phyloP scores from a whole-genome alignment of 2,113 vertebrate species.

The Morone saxatilis region DNA sequence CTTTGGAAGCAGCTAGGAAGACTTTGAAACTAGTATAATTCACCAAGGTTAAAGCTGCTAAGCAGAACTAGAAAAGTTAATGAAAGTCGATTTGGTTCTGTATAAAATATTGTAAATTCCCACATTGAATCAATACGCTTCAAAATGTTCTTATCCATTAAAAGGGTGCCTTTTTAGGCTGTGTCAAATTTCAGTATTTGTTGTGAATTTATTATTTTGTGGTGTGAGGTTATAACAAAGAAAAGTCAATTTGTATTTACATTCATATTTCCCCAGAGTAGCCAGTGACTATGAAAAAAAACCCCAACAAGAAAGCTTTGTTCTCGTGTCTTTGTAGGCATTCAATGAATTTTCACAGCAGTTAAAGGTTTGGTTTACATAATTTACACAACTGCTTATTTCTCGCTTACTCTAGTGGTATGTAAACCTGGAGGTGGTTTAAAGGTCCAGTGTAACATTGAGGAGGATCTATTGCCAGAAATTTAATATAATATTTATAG shows the following conservation, averaged over 20 bases:
- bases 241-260: conserved; percentile 44
- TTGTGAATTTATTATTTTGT: conserved; percentile 39
- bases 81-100: conserved; percentile 16
- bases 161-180: conserved; percentile 19
- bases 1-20: neutral
- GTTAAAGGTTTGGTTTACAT: neutral
- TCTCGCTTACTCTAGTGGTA: neutral
- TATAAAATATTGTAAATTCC: conserved; percentile 11
- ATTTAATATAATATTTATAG: too few species aligned
- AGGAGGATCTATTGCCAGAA: too few species aligned
- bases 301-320: neutral
- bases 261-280: conserved; percentile 49
- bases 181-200: conserved; percentile 22
- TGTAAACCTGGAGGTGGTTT: neutral
- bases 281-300: conserved; percentile 9
- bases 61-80: conserved; percentile 6
- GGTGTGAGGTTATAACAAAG: conserved; percentile 24
- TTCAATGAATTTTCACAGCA: neutral
- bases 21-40: neutral
- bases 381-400: conserved; percentile 13
- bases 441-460: neutral
- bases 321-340: neutral
- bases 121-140: neutral
- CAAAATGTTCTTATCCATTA: neutral
- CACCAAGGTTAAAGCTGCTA: neutral